Evolutionary conservation across 2,113 vertebrate species (phyloP).

Genomic region (Psilopogon haemacephalus): DNA sequence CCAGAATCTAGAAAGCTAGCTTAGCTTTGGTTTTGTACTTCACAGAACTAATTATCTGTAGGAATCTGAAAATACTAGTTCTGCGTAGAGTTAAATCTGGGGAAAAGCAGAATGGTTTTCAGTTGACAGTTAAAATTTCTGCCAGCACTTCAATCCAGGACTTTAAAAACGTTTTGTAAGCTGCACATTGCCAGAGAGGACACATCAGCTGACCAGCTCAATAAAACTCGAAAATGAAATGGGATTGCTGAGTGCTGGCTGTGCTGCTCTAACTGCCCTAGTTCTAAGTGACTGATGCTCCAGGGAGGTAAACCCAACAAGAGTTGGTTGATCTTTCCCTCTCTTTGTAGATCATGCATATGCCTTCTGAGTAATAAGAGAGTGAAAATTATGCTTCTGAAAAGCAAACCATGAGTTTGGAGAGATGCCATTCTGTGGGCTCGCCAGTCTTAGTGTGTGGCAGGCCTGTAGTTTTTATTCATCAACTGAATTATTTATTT

Average conservation of each 20-base stretch:
- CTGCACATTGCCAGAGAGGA: not conserved
- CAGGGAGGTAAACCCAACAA: not conserved
- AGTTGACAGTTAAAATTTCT: not conserved
- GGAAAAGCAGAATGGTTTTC: not conserved
- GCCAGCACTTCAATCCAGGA: not conserved
- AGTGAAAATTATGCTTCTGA: not conserved
- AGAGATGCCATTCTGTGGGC: not conserved
- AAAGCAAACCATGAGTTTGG: not conserved
- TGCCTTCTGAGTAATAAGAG: not conserved
- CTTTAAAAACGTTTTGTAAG: not conserved
- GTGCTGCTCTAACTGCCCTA: not conserved
- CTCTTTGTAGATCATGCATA: not conserved
- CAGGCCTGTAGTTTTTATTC: not conserved
- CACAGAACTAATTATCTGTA: not conserved
- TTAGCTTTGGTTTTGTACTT: not conserved
- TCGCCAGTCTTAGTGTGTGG: not conserved
- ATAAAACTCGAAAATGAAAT: constrained; percentile 1
- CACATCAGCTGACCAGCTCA: not conserved
- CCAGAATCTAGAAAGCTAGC: not conserved
- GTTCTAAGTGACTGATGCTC: not conserved
- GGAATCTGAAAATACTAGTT: not conserved
- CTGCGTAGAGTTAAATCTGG: not conserved
- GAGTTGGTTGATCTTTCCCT: not conserved
- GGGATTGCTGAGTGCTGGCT: not conserved
- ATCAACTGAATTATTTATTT: not conserved